A percentile compares a stretch with the other conserved stretches of the same genome.
phyloP scores from a whole-genome alignment of 2,888 invertebrate genomes.

The Drosophila pseudotakahashii region DNA sequence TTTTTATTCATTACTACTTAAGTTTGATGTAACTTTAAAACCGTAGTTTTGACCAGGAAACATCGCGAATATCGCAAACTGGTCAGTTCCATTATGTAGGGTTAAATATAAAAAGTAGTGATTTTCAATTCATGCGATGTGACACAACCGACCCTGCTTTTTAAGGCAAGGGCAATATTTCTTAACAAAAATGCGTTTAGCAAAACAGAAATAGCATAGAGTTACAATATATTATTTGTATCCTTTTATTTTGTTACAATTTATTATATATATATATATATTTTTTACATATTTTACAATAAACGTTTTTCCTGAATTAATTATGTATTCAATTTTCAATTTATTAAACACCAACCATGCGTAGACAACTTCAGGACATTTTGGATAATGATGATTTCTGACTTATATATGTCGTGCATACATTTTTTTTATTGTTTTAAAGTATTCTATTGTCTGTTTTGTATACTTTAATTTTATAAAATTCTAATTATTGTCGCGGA shows the following conservation, averaged over 20 bases:
- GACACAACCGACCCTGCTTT: no score
- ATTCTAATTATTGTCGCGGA: slow-evolving; percentile 65
- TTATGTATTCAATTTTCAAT: slow-evolving; percentile 11
- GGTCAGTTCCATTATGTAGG: no score
- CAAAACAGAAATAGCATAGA: no score
- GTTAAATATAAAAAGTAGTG: no score
- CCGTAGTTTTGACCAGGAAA: no score
- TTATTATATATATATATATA: slow-evolving; percentile 59
- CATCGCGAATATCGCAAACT: no score
- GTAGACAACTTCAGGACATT: slow-evolving; percentile 57
- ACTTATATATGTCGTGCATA: slow-evolving; percentile 29
- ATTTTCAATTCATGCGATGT: no score
- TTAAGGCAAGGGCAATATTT: neutral
- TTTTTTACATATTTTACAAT: slow-evolving; percentile 58
- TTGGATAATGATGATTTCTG: neutral
- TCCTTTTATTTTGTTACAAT: slow-evolving; percentile 47
- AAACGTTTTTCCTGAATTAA: slow-evolving; percentile 47
- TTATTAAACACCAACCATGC: slow-evolving; percentile 70
- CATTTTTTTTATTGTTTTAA: neutral
- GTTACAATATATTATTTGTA: slow-evolving; percentile 2
- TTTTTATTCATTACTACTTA: no score
- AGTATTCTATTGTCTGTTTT: slow-evolving; percentile 6
- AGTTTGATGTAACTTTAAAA: no score
- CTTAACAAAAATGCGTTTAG: neutral
- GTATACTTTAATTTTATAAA: slow-evolving; percentile 25